These are phyloP conservation scores for Pseudoips prasinana DNA, from an alignment of 2,888 invertebrate genomes.

Conservation along the genomic window DNA sequence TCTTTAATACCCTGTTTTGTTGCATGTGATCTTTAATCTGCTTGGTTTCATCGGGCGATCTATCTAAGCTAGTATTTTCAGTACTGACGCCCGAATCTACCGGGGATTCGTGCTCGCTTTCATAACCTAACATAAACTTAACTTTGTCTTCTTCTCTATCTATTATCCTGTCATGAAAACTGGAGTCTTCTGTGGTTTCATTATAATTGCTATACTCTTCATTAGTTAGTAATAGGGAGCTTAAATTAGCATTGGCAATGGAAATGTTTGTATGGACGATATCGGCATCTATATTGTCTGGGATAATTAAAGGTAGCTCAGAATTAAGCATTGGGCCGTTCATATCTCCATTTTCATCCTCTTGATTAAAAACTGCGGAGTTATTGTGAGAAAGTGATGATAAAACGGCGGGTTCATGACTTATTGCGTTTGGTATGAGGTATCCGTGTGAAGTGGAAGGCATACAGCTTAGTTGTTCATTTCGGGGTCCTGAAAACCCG, in stretches of 20 bases:
- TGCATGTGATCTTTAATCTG: conserved; percentile 64
- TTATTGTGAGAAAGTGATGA: conserved; percentile 77
- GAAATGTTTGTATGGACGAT: conserved; percentile 80
- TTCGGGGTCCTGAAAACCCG: conserved; percentile 54
- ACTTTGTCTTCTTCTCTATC: conserved; percentile 60
- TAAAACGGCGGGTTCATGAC: conserved; percentile 80
- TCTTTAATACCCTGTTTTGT: conserved; percentile 70
- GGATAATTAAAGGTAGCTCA: conserved; percentile 65
- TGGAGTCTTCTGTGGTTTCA: conserved; percentile 43
- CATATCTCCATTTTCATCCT: conserved; percentile 50
- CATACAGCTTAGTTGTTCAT: conserved; percentile 72
- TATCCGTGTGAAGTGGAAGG: conserved; percentile 85
- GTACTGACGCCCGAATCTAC: conserved; percentile 87
- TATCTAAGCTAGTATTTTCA: conserved; percentile 86
- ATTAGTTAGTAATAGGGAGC: conserved; percentile 79
- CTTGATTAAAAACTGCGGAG: conserved; percentile 68
- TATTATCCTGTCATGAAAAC: conserved; percentile 57
- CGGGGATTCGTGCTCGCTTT: conserved; percentile 74
- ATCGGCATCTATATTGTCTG: conserved; percentile 66
- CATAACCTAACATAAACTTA: conserved; percentile 74
- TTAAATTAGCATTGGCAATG: conserved; percentile 84
- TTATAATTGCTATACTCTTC: conserved; percentile 65
- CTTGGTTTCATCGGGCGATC: conserved; percentile 82
- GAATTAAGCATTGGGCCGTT: conserved; percentile 50
- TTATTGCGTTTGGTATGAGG: conserved; percentile 83